Base-by-base conservation (phyloP, 1,140 invertebrate species). In the Scaptomyza pallida region DNA sequence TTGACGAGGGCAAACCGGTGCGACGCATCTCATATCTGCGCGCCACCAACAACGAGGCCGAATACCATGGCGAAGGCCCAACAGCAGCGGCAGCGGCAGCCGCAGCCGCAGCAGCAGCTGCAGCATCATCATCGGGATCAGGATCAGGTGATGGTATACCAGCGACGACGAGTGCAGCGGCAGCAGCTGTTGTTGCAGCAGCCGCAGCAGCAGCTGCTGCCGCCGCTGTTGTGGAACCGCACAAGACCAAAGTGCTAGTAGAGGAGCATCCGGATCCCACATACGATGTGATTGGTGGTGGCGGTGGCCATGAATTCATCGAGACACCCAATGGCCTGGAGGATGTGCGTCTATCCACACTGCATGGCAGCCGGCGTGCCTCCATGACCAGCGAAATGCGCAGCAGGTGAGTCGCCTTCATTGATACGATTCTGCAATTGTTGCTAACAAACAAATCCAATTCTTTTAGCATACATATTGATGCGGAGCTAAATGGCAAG, bases 11-110 rank as follows among this genome's bases (percentile, higher is more conserved):
- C 78, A 95, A 97, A 67, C 94, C 96, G 12, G 96, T 96, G 85
- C 93, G 97, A 79, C 93, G 97, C 71, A 96, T 97, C 44, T 98
- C 97, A 1, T 98, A 98, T 92, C 92, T 98, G 67, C 97, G 97
- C 92, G 97, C 97, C 6, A 98, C 97, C 17, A 94, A 90, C 50
- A 90, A 91, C 30, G 90, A 91, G 68, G 57, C 74, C 16, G 89
- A 91, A 15, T 91, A 77, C 75, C 92, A 95, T 93, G 94, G 86
- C 1, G 80, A 67, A 2, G 51, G 60, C 2, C 55, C 63, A 12
- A 15, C 74, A 1, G 35, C 64, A 3, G 55, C 62, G 1, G 60
- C 21, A 6, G 72, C 64, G 8, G 70, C 82, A 23, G 41, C 64
- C 8, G 73, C 82, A 19, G 41, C 48, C 17, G 44, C 57, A 6